Base-by-base conservation (phyloP, 1,140 invertebrate species). In the Drosophila pectinifera region DNA sequence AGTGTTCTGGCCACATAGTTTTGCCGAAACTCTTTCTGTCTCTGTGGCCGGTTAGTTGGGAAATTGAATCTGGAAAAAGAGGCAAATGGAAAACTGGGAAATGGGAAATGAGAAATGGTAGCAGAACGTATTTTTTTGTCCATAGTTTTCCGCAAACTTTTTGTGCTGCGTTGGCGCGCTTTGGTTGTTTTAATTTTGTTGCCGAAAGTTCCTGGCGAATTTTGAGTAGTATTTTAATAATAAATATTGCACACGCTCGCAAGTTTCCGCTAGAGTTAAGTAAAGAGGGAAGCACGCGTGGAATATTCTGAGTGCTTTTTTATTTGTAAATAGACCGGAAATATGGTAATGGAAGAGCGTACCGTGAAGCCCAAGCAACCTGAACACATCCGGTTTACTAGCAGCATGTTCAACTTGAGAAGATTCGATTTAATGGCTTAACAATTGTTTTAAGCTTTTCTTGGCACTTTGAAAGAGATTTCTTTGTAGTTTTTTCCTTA, bases 201-300 rank as follows among this genome's bases (percentile, higher is more conserved):
- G 43, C 48, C 45, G 54, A 88, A 88, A 77, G 77, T 88, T 82
- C 45, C 34, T 41, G 48, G 77, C 81, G 45, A 80, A 56, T 70
- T 84, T 84, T 73, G 81, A 77, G 79, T 68, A 83, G 55, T 74
- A 83, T 83, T 88, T 86, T 88, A 86, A 88, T 86, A 86, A 86
- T 88, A 88, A 88, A 86, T 86, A 88, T 76, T 65, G 61, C 42
- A 39, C 45, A 83, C 53, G 49, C 48, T 68, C 11, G 73, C 58
- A 64, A 65, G 63, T 75, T 77, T 65, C n/a, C 16, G n/a, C 5
- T 26, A 26, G 38, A 73, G 18, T 31, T 10, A 28, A 16, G 36
- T 34, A 34, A 67, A 42, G 22, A 34, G 46, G 45, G 28, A 34
- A 42, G 22, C 64, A 34, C 28, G 45, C 36, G 22, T 68, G 62